Evolutionary conservation across 2,113 vertebrate genomes (phyloP).

Genomic region (Pseudopipra pipra): DNA sequence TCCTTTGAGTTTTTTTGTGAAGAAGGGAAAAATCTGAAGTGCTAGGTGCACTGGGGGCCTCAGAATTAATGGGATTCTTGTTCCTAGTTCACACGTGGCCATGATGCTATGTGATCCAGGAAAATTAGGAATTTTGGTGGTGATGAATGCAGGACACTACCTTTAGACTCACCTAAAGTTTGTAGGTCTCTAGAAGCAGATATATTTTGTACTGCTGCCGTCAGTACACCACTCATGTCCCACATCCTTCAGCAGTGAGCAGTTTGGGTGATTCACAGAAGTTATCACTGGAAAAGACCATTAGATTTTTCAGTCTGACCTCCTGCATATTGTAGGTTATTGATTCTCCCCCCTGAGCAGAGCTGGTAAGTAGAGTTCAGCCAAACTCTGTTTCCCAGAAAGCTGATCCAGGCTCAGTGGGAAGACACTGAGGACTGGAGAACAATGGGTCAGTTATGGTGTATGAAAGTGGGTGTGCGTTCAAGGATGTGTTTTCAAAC

Average conservation of each 20-base stretch:
- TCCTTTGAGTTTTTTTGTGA: neutral
- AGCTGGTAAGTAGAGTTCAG: neutral
- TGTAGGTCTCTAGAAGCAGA: neutral
- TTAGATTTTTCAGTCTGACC: neutral
- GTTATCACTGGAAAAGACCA: neutral
- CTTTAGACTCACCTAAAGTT: neutral
- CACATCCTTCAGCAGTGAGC: neutral
- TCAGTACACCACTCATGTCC: neutral
- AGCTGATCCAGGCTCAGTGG: neutral
- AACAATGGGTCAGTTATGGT: neutral
- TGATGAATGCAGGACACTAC: neutral
- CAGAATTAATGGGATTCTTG: neutral
- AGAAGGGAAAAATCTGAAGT: neutral
- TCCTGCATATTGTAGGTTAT: neutral
- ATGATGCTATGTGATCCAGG: neutral
- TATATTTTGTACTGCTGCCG: neutral
- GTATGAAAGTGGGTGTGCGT: neutral
- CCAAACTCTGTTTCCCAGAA: neutral
- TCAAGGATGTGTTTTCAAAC: neutral
- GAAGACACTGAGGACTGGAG: neutral
- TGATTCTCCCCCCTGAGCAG: neutral
- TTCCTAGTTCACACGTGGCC: neutral
- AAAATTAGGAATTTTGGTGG: neutral
- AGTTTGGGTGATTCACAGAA: neutral
- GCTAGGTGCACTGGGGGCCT: neutral